Base-by-base conservation (phyloP, 1,140 invertebrate species). In the Copidosoma floridanum region DNA sequence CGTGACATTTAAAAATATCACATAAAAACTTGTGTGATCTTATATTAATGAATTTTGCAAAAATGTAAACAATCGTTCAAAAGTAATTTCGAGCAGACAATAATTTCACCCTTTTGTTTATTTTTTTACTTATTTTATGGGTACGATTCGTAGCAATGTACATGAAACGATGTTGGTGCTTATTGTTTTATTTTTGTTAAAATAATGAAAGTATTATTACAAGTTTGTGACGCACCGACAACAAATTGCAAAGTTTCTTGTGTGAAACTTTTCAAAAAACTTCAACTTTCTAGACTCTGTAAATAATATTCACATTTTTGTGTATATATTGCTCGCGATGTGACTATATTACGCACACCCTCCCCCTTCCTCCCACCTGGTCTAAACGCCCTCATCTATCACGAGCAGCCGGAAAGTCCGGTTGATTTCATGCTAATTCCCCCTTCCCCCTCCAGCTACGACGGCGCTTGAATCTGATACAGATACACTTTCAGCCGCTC, bases 11-110 rank as follows among this genome's bases (percentile, higher is more conserved):
- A n/a, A n/a, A n/a, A n/a, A n/a, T n/a, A n/a, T n/a, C n/a, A n/a
- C 65, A 64, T 70, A 65, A 64, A 64, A 69, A 58, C 57, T 70
- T 63, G 62, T 40, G 55, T 51, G 43, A 57, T 55, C 52, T 61
- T 61, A 61, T 55, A 44, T 61, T 55, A 61, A 61, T 52, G 55
- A 43, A 48, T 61, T 61, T 55, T 41, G 51, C 51, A 61, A 55
- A 61, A 61, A 16, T 61, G 24, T 60, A 60, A 54, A 47, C 11
- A 46, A 59, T 26, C n/a, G 26, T 43, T 53, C 46, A 35, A 59
- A 52, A 53, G 14, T 59, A 52, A 52, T 52, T n/a, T n/a, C 8
- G 40, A 53, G 40, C 40, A 26, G 47, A 54, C 53, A 60, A 60
- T 52, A 47, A 24, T 53, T 21, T 60, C 14, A 56, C 12, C 20